A percentile compares a stretch with the other conserved stretches of the same genome.
Evolutionary conservation across 2,888 invertebrate genomes (phyloP).

Genomic region (Tanytarsus gracilentus): DNA sequence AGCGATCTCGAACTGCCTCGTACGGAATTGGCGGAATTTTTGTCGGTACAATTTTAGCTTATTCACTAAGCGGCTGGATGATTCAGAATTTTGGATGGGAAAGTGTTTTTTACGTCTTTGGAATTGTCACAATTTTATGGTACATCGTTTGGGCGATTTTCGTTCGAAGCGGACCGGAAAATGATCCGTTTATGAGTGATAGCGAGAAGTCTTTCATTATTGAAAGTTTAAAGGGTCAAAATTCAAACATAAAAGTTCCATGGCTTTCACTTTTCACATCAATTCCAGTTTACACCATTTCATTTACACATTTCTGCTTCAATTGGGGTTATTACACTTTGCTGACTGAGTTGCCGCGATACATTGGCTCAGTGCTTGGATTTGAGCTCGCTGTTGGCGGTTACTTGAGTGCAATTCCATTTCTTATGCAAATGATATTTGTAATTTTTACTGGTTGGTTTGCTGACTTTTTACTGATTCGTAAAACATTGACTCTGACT

Average conservation of each 20-base stretch:
- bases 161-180: slow-evolving; percentile 57
- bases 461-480: background rate
- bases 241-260: slow-evolving; percentile 42
- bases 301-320: slow-evolving; percentile 75
- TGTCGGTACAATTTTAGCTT: slow-evolving; percentile 64
- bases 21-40: slow-evolving; percentile 55
- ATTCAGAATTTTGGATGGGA: slow-evolving; percentile 47
- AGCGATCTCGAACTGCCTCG: slow-evolving; percentile 6
- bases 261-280: slow-evolving; percentile 70
- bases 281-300: slow-evolving; percentile 72
- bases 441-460: background rate
- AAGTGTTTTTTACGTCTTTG: slow-evolving; percentile 56
- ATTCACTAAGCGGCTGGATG: slow-evolving; percentile 62
- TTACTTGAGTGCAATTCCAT: background rate
- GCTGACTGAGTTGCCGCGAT: slow-evolving; percentile 43
- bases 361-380: background rate
- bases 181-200: slow-evolving; percentile 56
- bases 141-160: slow-evolving; percentile 55
- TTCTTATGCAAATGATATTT: background rate
- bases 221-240: slow-evolving; percentile 39
- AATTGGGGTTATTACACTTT: slow-evolving; percentile 87
- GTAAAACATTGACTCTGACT: background rate
- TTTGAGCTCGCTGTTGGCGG: background rate
- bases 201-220: slow-evolving; percentile 60
- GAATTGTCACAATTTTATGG: slow-evolving; percentile 55